Evolutionary conservation across 2,797 vertebrate genomes (phyloP), one percentile per base, ranked within the genome.

Genomic region (Tenualosa thibaudeaui): DNA sequence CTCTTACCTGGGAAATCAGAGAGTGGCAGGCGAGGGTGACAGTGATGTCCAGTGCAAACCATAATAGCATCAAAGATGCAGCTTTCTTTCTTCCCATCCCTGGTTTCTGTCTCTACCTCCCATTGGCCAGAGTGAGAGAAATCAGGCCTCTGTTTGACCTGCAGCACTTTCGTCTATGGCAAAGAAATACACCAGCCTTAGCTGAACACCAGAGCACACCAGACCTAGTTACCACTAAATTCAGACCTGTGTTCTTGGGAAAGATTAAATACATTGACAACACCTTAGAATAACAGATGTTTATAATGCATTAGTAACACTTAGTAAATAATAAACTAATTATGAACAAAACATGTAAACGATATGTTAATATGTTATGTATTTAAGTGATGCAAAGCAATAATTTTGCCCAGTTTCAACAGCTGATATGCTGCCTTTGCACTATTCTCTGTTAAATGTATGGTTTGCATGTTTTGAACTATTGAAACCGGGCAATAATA

Each of bases 41-140:
- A 96, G 90, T 99, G 97, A 89, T 99, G 97, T 84, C 98, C 97
- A 0, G 93, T 95, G 84, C 97, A 98, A 88, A 99, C 95, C 94
- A 99, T 93, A 86, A 99, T 94, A 0, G 94, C 97, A 31, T 99
- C 96, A 15, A 98, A 99, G 81, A 95, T 15, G 3, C 94, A 93
- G 0, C 84, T 95, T 65, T 96, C 90, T 7, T 86, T 92, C 87
- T 93, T 94, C 50, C 96, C 96, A n/a, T 95, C 92, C 0, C 90
- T 93, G 0, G 81, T 89, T 86, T 96, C 92, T 0, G 91, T 97
- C 89, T 96, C 93, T 68, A 98, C 94, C 0, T 97, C 94, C 97
- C 97, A 98, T 82, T 96, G 96, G 81, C 97, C 97, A 0, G 95
- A 96, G 68, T 82, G 90, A 84, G 93, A 87, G 78, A 98, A 99